Percentiles rank a stretch among this genome's conserved stretches.
Conservation (phyloP, 2,888 invertebrate species). For the Nemurella pictetii region DNA sequence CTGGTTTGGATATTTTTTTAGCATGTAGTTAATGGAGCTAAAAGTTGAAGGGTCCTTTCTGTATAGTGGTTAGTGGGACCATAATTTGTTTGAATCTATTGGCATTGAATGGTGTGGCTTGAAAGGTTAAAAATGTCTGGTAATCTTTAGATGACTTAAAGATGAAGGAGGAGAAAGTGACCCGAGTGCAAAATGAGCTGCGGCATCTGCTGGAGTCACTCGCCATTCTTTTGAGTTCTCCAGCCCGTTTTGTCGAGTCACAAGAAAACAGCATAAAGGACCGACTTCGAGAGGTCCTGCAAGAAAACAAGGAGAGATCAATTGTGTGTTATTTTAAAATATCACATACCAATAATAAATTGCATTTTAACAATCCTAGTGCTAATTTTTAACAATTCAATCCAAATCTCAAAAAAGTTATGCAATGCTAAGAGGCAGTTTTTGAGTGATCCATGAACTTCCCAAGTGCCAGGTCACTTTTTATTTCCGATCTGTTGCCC, state of each 20-base stretch:
- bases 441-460: too few relatives aligned
- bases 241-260: slow-evolving; percentile 74
- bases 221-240: slow-evolving; percentile 70
- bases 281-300: slow-evolving; percentile 72
- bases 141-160: slow-evolving; percentile 64
- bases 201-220: slow-evolving; percentile 71
- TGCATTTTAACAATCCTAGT: too few relatives aligned
- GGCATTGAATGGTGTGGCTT: neutral
- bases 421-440: too few relatives aligned
- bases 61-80: too few relatives aligned
- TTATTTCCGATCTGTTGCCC: too few relatives aligned
- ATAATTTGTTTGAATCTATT: neutral
- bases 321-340: slow-evolving; percentile 67
- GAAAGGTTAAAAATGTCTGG: too few relatives aligned
- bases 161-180: slow-evolving; percentile 69
- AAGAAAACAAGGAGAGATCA: slow-evolving; percentile 75
- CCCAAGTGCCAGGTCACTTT: too few relatives aligned
- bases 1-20: too few relatives aligned
- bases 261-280: slow-evolving; percentile 79
- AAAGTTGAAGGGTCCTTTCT: neutral
- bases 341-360: neutral
- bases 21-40: neutral
- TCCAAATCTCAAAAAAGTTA: too few relatives aligned
- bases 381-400: too few relatives aligned
- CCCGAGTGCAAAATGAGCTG: slow-evolving; percentile 67